Conservation (phyloP, 2,888 invertebrate species). For the Macrostomum cliftonense region DNA sequence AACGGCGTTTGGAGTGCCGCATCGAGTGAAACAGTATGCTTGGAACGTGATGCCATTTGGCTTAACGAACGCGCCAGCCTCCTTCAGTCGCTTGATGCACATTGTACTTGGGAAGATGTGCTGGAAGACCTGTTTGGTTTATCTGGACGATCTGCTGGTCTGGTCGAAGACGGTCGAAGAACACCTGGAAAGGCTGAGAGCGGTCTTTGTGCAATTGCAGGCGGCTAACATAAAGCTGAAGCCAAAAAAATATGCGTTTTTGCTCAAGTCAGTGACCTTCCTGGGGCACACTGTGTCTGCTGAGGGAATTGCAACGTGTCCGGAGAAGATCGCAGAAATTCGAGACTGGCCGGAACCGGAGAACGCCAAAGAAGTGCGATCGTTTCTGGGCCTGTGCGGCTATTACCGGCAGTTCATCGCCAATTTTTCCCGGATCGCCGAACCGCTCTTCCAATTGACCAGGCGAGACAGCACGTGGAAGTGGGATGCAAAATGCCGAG, state of each 20-base stretch:
- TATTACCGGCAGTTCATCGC: constrained; percentile 8
- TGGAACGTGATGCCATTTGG: constrained; percentile 1
- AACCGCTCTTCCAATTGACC: not conserved
- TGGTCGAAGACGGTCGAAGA: constrained; percentile 1
- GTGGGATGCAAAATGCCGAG: not conserved
- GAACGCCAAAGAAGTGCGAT: constrained; percentile 1
- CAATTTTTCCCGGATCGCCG: constrained; percentile 2
- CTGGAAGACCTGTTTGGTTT: not conserved
- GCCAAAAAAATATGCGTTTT: constrained; percentile 12
- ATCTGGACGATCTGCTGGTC: constrained; percentile 5
- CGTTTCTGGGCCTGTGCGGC: not conserved
- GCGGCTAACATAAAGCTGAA: not conserved
- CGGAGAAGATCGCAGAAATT: not conserved
- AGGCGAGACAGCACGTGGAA: not conserved
- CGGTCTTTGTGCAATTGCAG: constrained; percentile 1
- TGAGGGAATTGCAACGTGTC: not conserved
- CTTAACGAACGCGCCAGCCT: not conserved
- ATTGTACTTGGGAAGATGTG: not conserved
- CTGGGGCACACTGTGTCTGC: constrained; percentile 1
- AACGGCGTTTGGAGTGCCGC: constrained; percentile 14
- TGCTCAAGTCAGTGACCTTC: constrained; percentile 5
- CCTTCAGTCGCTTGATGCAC: not conserved
- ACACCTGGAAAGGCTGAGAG: not conserved
- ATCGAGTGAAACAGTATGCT: constrained; percentile 8
- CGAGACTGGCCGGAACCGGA: constrained; percentile 1